A percentile compares a stretch with the other conserved stretches of the same genome.
Evolutionary conservation across 1,140 invertebrate species (phyloP).

Genomic region (Epicauta chinensis): DNA sequence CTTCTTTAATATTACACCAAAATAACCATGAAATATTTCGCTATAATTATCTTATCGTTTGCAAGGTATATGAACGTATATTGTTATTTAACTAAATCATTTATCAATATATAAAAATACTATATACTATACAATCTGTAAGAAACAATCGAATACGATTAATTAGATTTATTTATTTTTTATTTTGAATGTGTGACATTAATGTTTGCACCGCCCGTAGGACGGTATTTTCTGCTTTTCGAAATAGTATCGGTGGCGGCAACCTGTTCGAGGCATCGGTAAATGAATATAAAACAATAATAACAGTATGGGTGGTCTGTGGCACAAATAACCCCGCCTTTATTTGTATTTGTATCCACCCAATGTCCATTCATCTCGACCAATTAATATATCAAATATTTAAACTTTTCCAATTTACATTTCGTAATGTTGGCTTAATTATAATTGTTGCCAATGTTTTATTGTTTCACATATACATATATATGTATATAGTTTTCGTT

Average conservation of each 20-base stretch:
- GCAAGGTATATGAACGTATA: too few relatives aligned
- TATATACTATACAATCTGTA: too few relatives aligned
- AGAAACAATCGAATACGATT: too few relatives aligned
- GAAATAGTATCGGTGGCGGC: not conserved
- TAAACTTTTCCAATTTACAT: conserved; percentile 22
- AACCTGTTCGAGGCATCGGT: conserved; percentile 15
- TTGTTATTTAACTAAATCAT: too few relatives aligned
- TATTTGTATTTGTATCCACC: conserved; percentile 29
- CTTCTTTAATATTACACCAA: not conserved
- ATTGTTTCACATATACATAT: conserved; percentile 1
- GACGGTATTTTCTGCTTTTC: too few relatives aligned
- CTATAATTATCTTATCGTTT: too few relatives aligned
- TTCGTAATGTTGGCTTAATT: conserved; percentile 8
- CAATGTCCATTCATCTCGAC: conserved; percentile 26
- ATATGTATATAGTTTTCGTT: too few relatives aligned
- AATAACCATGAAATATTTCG: too few relatives aligned
- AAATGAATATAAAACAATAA: conserved; percentile 23
- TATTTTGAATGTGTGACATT: too few relatives aligned
- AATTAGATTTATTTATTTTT: too few relatives aligned
- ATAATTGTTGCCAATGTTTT: conserved; percentile 13
- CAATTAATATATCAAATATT: conserved; percentile 31
- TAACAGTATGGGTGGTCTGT: conserved; percentile 23
- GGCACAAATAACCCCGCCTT: conserved; percentile 28
- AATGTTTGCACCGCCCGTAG: too few relatives aligned
- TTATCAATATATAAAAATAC: too few relatives aligned